Conservation (phyloP, 2,113 vertebrate species). For the Oryzias celebensis region DNA sequence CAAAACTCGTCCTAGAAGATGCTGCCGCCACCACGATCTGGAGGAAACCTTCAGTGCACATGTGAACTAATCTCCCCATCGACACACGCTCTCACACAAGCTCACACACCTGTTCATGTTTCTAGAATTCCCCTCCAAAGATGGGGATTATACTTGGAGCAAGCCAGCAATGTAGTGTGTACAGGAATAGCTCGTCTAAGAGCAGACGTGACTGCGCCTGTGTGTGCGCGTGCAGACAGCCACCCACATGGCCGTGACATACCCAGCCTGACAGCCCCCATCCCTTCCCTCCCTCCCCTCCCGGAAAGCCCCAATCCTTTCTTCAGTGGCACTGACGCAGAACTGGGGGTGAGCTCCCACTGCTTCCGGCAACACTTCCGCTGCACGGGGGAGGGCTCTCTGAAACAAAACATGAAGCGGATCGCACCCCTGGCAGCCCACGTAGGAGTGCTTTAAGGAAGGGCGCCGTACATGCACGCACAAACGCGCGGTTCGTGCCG, state of each 20-base stretch:
- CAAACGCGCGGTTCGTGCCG: conserved; percentile 40
- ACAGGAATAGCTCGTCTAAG: conserved; percentile 65
- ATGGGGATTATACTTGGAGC: conserved; percentile 55
- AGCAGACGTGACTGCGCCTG: conserved; percentile 59
- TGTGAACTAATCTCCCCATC: conserved; percentile 4
- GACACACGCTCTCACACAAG: neutral
- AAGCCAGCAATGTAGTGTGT: conserved; percentile 46
- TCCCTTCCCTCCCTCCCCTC: conserved; percentile 38
- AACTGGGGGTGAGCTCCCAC: conserved; percentile 61
- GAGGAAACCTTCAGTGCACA: conserved; percentile 12
- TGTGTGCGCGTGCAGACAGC: conserved; percentile 53
- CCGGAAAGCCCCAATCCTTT: conserved; percentile 73
- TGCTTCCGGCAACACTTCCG: conserved; percentile 76
- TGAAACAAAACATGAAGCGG: conserved; percentile 67
- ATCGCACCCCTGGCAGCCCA: conserved; percentile 71
- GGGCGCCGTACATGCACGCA: conserved; percentile 34
- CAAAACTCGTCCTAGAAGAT: too few species aligned
- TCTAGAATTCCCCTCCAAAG: conserved; percentile 66
- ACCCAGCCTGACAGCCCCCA: conserved; percentile 61
- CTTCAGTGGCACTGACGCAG: conserved; percentile 74
- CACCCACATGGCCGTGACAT: conserved; percentile 74
- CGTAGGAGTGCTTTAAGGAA: conserved; percentile 62
- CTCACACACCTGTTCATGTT: conserved; percentile 60
- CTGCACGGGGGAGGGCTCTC: conserved; percentile 66
- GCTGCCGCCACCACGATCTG: conserved; percentile 10